Conservation (phyloP, 2,797 vertebrate species). For the Ispidina picta region DNA sequence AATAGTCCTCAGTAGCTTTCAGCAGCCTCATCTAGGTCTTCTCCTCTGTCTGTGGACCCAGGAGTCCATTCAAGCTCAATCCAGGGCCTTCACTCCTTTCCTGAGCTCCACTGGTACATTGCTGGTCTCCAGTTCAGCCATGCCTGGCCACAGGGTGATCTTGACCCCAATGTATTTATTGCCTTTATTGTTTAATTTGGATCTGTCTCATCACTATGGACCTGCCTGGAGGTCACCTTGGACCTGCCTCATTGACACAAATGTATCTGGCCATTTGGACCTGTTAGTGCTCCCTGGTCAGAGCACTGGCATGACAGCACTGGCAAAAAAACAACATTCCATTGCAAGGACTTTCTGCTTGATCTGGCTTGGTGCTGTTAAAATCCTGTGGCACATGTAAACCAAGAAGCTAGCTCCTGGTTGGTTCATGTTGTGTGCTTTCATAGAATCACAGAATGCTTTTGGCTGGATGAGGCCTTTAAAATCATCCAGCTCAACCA, state of each 20-base stretch:
- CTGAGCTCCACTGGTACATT: not conserved
- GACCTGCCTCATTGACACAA: not conserved
- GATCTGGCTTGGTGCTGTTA: not conserved
- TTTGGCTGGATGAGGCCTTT: not conserved
- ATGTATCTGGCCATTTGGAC: not conserved
- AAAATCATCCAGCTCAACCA: not conserved
- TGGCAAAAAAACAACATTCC: not conserved
- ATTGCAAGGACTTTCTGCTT: not conserved
- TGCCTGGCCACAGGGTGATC: not conserved
- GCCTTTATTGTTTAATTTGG: not conserved
- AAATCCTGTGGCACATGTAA: not conserved
- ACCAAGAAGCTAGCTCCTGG: not conserved
- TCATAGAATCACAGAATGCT: not conserved
- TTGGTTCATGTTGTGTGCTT: not conserved
- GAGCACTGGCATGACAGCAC: not conserved
- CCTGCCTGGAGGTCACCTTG: not conserved
- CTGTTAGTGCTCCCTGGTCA: not conserved
- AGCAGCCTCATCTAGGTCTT: not conserved
- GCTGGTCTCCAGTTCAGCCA: not conserved
- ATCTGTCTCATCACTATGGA: not conserved
- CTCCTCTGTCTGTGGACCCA: not conserved
- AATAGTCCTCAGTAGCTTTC: not conserved
- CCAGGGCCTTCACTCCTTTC: not conserved
- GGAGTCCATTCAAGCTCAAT: not conserved
- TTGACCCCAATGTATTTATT: not conserved